Conservation (phyloP, 2,797 vertebrate species). For the Delichon dasypus region DNA sequence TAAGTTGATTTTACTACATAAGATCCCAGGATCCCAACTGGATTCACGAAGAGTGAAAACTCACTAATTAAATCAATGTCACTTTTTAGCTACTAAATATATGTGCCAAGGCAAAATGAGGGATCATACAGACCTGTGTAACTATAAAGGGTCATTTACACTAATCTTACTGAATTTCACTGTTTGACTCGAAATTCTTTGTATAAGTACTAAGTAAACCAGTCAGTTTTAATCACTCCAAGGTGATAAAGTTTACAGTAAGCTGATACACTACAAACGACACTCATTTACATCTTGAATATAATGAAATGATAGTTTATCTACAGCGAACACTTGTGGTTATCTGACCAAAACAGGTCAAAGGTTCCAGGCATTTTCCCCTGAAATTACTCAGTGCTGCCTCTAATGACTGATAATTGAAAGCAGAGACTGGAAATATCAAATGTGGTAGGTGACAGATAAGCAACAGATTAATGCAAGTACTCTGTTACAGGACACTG, state of each 20-base stretch:
- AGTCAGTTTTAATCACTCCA: conserved; percentile 67
- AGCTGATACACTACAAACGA: conserved; percentile 64
- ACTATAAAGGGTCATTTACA: conserved; percentile 12
- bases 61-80: conserved; percentile 13
- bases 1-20: background rate
- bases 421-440: conserved; percentile 82
- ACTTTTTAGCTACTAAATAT: conserved; percentile 40
- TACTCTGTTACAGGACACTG: conserved; percentile 70
- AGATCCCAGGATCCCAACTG: background rate
- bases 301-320: conserved; percentile 85
- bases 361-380: conserved; percentile 83
- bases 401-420: conserved; percentile 85
- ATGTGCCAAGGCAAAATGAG: conserved; percentile 36
- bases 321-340: conserved; percentile 80
- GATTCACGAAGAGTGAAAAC: background rate
- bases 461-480: conserved; percentile 78
- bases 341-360: conserved; percentile 90
- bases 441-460: conserved; percentile 80
- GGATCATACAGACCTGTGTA: conserved; percentile 9
- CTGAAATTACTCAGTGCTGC: conserved; percentile 81
- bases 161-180: conserved; percentile 70
- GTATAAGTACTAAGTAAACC: conserved; percentile 64
- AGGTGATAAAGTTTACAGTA: conserved; percentile 73
- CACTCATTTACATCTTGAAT: conserved; percentile 71
- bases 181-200: conserved; percentile 68